phyloP scores from a whole-genome alignment of 2,888 invertebrate species.

The Eupithecia subumbrata region DNA sequence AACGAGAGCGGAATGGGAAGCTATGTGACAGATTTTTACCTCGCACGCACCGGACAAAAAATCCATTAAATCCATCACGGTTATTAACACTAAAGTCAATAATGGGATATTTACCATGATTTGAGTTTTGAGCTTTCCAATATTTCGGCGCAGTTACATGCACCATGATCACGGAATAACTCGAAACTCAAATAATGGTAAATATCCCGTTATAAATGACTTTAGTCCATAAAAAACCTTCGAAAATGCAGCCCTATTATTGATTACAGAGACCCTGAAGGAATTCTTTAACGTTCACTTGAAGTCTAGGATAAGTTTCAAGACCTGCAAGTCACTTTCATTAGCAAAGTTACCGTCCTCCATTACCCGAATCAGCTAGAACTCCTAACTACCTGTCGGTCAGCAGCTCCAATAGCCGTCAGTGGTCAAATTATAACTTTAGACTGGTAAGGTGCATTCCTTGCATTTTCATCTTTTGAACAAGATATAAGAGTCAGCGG shows the following conservation, averaged over 20 bases:
- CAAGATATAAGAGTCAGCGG: conserved; percentile 39
- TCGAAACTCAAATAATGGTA: too few relatives aligned
- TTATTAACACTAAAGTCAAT: too few relatives aligned
- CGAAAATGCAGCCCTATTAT: background rate
- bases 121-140: too few relatives aligned
- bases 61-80: too few relatives aligned
- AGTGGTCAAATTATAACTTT: conserved; percentile 61
- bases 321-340: conserved; percentile 3
- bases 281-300: background rate
- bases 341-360: background rate
- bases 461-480: conserved; percentile 58
- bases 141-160: too few relatives aligned
- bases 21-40: too few relatives aligned
- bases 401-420: conserved; percentile 40
- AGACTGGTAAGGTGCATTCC: conserved; percentile 68
- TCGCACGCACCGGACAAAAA: too few relatives aligned
- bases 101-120: too few relatives aligned
- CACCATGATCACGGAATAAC: too few relatives aligned
- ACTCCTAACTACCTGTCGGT: conserved; percentile 33
- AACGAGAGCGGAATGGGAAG: background rate
- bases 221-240: too few relatives aligned
- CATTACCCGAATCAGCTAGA: conserved; percentile 14
- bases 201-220: too few relatives aligned
- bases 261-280: background rate
- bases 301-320: background rate